Evolutionary conservation across 2,888 invertebrate genomes (phyloP), one percentile per base, ranked within the genome.

Genomic region (Linnaemya tessellans): DNA sequence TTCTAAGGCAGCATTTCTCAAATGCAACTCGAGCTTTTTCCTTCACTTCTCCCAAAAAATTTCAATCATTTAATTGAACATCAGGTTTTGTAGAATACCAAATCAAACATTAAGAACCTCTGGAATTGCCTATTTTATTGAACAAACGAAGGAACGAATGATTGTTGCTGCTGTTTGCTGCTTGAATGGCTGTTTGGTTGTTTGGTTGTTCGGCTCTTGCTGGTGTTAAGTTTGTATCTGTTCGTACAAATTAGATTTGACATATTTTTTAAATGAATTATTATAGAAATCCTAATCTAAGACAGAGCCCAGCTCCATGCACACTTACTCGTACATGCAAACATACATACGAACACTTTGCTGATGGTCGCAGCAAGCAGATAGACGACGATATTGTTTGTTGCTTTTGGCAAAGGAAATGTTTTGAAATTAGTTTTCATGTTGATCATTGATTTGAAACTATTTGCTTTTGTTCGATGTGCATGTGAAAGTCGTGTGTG

Each of bases 191-290:
- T 56, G 20, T 51, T 20, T 43, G 8, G 51, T 15, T 51, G 35
- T 49, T 35, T 38, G 38, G 11, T 43, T 20, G 43, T 5, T 51
- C 15, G 41, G 46, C 18, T 67, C 43, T 46, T 64, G 71, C 54
- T 86, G 86, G 87, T 87, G 86, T 87, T 84, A 84, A 87, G 71
- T 87, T 87, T 79, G 84, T 82, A 85, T 85, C 85, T 84, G 86
- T 83, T 86, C 49, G 75, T 80, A 79, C 87, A 87, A 87, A 87
- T 87, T 87, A 82, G 81, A 86, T 86, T 83, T 87, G 84, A 87
- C 87, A 87, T 82, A 64, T 75, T 73, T 78, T 80, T 58, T 51
- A 79, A 71, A 80, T 86, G 73, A 80, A 78, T 86, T 83, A 80
- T 80, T 67, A 56, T 43, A 64, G 65, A 68, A 73, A 73, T 74